Conservation (phyloP, 1,140 invertebrate genomes). For the Drosophila subpulchrella region DNA sequence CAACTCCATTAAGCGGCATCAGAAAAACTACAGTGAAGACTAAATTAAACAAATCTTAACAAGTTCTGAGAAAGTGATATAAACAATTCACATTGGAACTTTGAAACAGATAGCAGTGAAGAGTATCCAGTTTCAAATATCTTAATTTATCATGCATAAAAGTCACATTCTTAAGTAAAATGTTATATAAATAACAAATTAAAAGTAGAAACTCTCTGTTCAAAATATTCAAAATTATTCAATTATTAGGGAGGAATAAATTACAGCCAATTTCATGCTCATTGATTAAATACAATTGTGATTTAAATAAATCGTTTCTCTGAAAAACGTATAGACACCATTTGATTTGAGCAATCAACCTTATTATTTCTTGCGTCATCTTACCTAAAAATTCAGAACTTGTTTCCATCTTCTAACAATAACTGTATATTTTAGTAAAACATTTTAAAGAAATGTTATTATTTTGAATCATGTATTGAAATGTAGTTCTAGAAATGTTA, state of each 20-base stretch:
- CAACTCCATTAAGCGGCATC: constrained; percentile 61
- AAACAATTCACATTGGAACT: not conserved
- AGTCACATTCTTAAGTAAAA: too few species aligned
- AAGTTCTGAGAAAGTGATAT: not conserved
- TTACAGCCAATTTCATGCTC: not conserved
- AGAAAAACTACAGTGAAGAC: constrained; percentile 16
- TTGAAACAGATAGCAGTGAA: too few species aligned
- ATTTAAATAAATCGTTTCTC: not conserved
- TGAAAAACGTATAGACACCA: not conserved
- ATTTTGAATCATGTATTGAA: too few species aligned
- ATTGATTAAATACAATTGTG: not conserved
- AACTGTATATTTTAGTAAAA: too few species aligned
- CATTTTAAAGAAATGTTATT: too few species aligned
- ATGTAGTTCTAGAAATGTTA: too few species aligned
- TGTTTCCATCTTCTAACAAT: not conserved
- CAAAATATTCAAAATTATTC: not conserved
- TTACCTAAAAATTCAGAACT: not conserved
- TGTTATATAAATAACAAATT: too few species aligned
- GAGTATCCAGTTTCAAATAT: too few species aligned
- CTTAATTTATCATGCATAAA: too few species aligned
- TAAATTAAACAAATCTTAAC: not conserved
- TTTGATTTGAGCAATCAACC: not conserved
- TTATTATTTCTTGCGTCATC: too few species aligned
- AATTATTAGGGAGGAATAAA: not conserved
- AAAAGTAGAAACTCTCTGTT: too few species aligned